Base-by-base conservation (phyloP, 2,888 invertebrate genomes). In the Lepetodrilus schrolli region DNA sequence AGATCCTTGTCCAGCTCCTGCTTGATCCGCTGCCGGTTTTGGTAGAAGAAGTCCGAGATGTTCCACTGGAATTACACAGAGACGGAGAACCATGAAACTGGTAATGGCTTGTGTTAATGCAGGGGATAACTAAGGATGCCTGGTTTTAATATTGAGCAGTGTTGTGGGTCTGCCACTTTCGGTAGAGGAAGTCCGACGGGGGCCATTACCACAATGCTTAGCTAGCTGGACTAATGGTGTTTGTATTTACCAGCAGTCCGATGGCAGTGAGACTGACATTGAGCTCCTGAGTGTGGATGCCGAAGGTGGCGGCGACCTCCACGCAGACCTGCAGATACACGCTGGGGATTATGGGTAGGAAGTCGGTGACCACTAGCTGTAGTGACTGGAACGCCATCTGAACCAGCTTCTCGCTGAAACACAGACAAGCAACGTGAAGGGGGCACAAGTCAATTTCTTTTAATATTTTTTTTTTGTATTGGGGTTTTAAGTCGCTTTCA, bases 181-280 rank as follows among this genome's bases (percentile, higher is more conserved):
- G n/a, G n/a, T n/a, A n/a, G n/a, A n/a, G n/a, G n/a, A n/a, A n/a
- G n/a, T n/a, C n/a, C n/a, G n/a, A n/a, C n/a, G n/a, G n/a, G n/a
- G n/a, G n/a, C n/a, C n/a, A n/a, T n/a, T n/a, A n/a, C n/a, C n/a
- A n/a, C n/a, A n/a, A n/a, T n/a, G n/a, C n/a, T n/a, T n/a, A n/a
- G n/a, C n/a, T n/a, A n/a, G n/a, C n/a, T n/a, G n/a, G n/a, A n/a
- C n/a, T n/a, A n/a, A n/a, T n/a, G n/a, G n/a, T n/a, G n/a, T n/a
- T n/a, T n/a, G n/a, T n/a, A n/a, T n/a, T n/a, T 90, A 97, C 97
- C 96, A 98, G 95, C 70, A 98, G 92, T 20, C 98, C 98, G 70
- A 99, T 96, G 49, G 99, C 98, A 4, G 98, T 98, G 48, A 99
- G 93, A 34, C 97, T 97, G 88, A 99, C 98, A 91, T 99, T 99